Base-by-base conservation (phyloP, 2,888 invertebrate species). In the Stenichneumon culpator region DNA sequence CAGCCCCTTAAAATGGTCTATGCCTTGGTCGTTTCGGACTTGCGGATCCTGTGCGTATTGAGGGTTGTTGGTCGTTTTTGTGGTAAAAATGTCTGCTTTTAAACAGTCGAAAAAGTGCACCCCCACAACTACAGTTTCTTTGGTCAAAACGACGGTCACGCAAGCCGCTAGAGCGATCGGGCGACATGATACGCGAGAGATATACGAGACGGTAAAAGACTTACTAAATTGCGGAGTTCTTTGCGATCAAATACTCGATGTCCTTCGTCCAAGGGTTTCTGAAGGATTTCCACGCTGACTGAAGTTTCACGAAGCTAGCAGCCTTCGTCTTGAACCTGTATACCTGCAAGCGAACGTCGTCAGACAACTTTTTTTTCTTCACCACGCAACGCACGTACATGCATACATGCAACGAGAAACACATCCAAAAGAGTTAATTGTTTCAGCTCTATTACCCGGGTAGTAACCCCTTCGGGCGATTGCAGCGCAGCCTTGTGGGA, bases 201-300 rank as follows among this genome's bases (percentile, higher is more conserved):
- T 4, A 2, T 9, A 65, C 9, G n/a, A 32, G 63, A 25, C 28
- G 2, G 19, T 52, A 44, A 60, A 60, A 19, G 28, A 82, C 86
- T 82, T 63, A 88, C 88, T 96, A 94, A 83, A 98, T 95, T 68
- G 97, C 95, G 0, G 96, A 97, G 94, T 98, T 98, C 93, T 97
- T 98, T 0, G 98, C 97, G 88, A 98, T 97, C 87, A 99, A 95
- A 92, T 97, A 98, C 92, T 99, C 99, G 86, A 98, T 96, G 92
- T 99, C 99, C 94, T 98, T 98, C 0, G 98, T 99, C 98, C 98
- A 99, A 0, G 99, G 99, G 94, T 99, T 99, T 90, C 96, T 96
- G 93, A 99, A 98, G 0, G 97, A 96, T 89, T 97, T 98, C 96
- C 98, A 98, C 91, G 97, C 97, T 85, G 98, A 98, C 91, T 97